Evolutionary conservation across 2,797 vertebrate genomes (phyloP), one percentile per base, ranked within the genome.

Genomic region (Taeniopygia guttata): DNA sequence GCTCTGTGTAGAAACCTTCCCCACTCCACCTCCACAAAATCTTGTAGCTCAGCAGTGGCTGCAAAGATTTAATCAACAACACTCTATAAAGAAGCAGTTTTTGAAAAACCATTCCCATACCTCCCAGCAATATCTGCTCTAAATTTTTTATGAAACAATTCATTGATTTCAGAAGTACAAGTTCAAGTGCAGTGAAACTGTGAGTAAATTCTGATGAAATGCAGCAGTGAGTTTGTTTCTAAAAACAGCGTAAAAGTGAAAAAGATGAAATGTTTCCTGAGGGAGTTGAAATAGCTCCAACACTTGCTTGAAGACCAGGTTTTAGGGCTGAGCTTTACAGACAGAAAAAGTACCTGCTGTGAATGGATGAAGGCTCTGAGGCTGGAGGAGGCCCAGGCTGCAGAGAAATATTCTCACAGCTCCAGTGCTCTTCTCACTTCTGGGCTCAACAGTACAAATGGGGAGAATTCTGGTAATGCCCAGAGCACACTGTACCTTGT

Each of bases 401-500:
- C 64, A 58, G 51, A 30, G 45, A 52, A 34, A 6, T 27, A 16
- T 52, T 58, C 73, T 64, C 66, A 52, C 29, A 72, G 23, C 32
- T 40, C 14, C 0, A 20, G 15, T 55, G 60, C 70, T 34, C 3
- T 11, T 59, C 48, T 40, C 34, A 27, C 16, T 34, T 75, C 51
- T 46, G 51, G 16, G 7, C 46, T 51, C n/a, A 60, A 2, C 16
- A 45, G 4, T 10, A 3, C 3, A 29, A 68, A 43, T 2, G n/a
- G 32, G 19, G 20, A 29, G 25, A 43, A 48, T 49, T 66, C 34
- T 54, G 30, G 18, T 11, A 25, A 16, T 0, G 2, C 19, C 38
- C 2, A 0, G 4, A 52, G 36, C 2, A 16, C 1, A 0, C 16
- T 68, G 29, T 6, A 15, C 27, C 12, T 14, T 42, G 36, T 17